Base-by-base conservation (phyloP, 1,140 invertebrate genomes). In the Asbolus verrucosus region DNA sequence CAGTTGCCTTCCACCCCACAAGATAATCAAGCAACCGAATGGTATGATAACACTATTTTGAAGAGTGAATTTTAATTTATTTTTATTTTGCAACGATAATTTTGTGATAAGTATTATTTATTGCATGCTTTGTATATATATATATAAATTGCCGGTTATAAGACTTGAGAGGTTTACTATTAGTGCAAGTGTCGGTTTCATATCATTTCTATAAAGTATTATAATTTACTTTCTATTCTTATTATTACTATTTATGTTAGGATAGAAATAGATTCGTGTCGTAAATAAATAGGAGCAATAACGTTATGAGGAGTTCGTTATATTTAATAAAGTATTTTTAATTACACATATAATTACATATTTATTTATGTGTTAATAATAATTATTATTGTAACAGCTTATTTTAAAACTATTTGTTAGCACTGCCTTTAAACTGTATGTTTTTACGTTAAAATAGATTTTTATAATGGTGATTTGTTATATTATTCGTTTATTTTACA, bases 71-170 rank as follows among this genome's bases (percentile, higher is more conserved):
- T 54, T 54, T 54, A 54, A 14, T 14, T 43, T 43, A 27, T 8
- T 27, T 27, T 8, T 4, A 8, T 43, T 43, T 38, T 8, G 2
- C 11, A 16, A 15, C 11, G 4, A 43, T 54, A n/a, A n/a, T n/a
- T n/a, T 54, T 54, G 46, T 54, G 46, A 54, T 54, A 54, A 50
- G 2, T 9, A 54, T 46, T 9, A 54, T 14, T 54, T 54, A 54
- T 30, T 54, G 46, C 46, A 54, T 54, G 46, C 46, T 54, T 54
- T 54, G 43, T 50, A 50, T n/a, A n/a, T n/a, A n/a, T n/a, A n/a
- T n/a, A n/a, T n/a, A n/a, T n/a, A n/a, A n/a, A n/a, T n/a, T n/a
- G n/a, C n/a, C n/a, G n/a, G n/a, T n/a, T n/a, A n/a, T n/a, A 9
- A 43, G 5, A 50, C 16, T 24, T 6, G 11, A 36, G 33, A 36